A percentile compares a stretch with the other conserved stretches of the same genome.
phyloP scores from a whole-genome alignment of 2,888 invertebrate species.

The Xestobium rufovillosum region DNA sequence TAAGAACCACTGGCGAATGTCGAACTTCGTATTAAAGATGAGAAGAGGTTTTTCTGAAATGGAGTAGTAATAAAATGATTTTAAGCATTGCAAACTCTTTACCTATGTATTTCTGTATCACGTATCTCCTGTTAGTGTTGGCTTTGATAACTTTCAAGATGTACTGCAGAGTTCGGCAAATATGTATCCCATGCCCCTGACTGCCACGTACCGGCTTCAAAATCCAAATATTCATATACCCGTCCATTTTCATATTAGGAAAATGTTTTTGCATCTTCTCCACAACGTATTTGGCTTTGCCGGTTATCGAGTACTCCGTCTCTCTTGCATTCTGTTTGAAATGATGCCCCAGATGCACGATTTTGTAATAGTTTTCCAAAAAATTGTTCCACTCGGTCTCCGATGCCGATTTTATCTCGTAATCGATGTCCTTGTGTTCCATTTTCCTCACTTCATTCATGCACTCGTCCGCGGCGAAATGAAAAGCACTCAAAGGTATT shows the following conservation, averaged over 20 bases:
- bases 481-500: conserved; percentile 50
- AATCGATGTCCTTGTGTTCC: conserved; percentile 60
- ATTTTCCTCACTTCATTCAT: conserved; percentile 54
- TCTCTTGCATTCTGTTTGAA: conserved; percentile 40
- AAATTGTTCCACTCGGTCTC: conserved; percentile 62
- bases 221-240: conserved; percentile 81
- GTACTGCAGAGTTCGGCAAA: conserved; percentile 66
- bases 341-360: conserved; percentile 51
- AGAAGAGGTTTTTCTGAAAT: conserved; percentile 62
- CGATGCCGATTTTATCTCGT: conserved; percentile 35
- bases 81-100: conserved; percentile 23
- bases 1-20: conserved; percentile 84
- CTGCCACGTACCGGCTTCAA: conserved; percentile 79
- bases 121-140: conserved; percentile 56
- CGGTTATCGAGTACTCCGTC: conserved; percentile 31
- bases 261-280: conserved; percentile 52
- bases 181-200: conserved; percentile 74
- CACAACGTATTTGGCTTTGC: conserved; percentile 50
- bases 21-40: conserved; percentile 81
- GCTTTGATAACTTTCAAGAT: conserved; percentile 57
- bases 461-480: conserved; percentile 65
- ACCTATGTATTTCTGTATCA: conserved; percentile 90
- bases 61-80: too few relatives aligned
- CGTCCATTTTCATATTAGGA: conserved; percentile 65
- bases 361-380: conserved; percentile 56